Base-by-base conservation (phyloP, 2,113 vertebrate genomes). In the Nibea coibor region DNA sequence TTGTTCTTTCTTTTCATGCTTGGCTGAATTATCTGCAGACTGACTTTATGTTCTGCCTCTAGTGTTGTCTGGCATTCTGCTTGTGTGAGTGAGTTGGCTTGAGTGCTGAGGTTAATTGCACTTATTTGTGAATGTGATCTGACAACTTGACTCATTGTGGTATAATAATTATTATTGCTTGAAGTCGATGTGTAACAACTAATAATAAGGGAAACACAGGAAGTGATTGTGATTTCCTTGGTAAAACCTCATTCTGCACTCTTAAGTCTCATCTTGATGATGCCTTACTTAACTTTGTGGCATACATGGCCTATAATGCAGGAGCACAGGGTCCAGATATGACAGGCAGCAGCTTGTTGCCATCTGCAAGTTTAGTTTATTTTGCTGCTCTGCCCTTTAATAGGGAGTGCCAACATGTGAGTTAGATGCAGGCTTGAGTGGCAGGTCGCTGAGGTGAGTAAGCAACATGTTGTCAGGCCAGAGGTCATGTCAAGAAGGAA, bases 381-480 rank as follows among this genome's bases (percentile, higher is more conserved):
- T 48, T 31, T 42, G 22, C 61, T 67, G 48, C 62, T 73, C 51
- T 39, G 2, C 75, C 65, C 22, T 75, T 72, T 15, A 75, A 35
- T 2, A 51, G 63, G 72, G 64, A 57, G 71, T 78, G 80, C 66
- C 79, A 64, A 42, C 35, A 39, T 39, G 50, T 74, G 53, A 88
- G 57, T 68, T 20, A 74, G 48, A 68, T 65, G 10, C 22, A 31
- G 12, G 45, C 47, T 47, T 73, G 67, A 68, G 10, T 39, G 61
- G 42, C 51, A 56, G 59, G 56, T 68, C 0, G 4, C 68, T 48
- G 63, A 73, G 48, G 50, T 65, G 72, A 39, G 39, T 62, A 57
- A 65, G 48, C 16, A 65, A 75, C 54, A 77, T 82, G 59, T 83
- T 80, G 78, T 72, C 51, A 72, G 66, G 69, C 73, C 56, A 63